phyloP scores from a whole-genome alignment of 1,140 invertebrate species.

The Macrobrachium nipponense region DNA sequence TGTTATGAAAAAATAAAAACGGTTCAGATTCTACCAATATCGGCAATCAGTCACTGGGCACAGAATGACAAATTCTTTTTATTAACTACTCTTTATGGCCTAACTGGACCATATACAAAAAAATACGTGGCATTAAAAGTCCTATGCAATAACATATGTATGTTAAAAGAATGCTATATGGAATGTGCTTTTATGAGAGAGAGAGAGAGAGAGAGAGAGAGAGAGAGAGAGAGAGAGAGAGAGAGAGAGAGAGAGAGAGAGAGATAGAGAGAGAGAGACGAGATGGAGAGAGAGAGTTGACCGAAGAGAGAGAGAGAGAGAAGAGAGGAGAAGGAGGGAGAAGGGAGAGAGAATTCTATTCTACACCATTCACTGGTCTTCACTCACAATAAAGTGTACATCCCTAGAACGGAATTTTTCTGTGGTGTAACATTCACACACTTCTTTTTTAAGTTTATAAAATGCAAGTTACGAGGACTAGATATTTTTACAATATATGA shows the following conservation, averaged over 20 bases:
- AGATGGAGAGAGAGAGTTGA: constrained; percentile 15
- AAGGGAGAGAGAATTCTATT: neutral
- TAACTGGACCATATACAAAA: neutral
- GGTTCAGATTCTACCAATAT: too few species aligned
- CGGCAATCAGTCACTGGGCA: too few species aligned
- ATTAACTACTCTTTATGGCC: too few species aligned
- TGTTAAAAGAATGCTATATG: neutral
- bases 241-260: constrained; percentile 22
- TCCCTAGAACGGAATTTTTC: neutral
- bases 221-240: constrained; percentile 24
- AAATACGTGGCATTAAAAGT: neutral
- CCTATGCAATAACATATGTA: neutral
- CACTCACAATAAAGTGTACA: neutral
- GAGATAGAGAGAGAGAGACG: constrained; percentile 17
- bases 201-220: neutral
- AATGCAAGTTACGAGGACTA: too few species aligned
- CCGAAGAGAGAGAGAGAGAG: constrained; percentile 24
- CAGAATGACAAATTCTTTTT: too few species aligned
- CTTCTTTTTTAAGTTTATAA: too few species aligned
- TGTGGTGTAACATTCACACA: too few species aligned
- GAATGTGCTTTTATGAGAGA: neutral
- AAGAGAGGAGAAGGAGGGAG: constrained; percentile 16
- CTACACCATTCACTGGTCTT: too few species aligned
- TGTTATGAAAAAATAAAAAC: too few species aligned
- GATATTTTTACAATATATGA: too few species aligned